Base-by-base conservation (phyloP, 2,888 invertebrate species). In the Lucinisca nassula region DNA sequence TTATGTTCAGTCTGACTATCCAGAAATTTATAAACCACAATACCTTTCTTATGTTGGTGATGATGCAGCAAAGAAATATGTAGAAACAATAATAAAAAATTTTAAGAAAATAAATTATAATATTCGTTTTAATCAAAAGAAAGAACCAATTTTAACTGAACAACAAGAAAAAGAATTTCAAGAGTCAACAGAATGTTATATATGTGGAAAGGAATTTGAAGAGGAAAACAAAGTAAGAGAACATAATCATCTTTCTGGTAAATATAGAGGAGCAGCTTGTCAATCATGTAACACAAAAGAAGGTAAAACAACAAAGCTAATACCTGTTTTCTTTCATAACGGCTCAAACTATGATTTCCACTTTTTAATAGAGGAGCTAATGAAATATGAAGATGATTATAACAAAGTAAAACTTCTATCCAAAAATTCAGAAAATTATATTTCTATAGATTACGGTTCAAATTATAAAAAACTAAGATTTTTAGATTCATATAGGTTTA, bases 241-340 rank as follows among this genome's bases (percentile, higher is more conserved):
- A 32, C 91, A 90, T 67, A 76, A 85, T 72, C 90, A 87, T 72
- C 79, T 90, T 21, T 87, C 82, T 30, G 92, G 82, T 0, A 79
- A 82, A 49, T 92, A 84, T 70, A 74, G 82, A 40, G 90, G 90
- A 10, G 88, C 92, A 10, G 87, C 84, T 37, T 83, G 85, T 79
- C 77, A 70, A 27, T 27, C 40, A n/a, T 91, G 87, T 70, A 89
- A 91, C 51, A 58, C 85, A 27, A 81, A 88, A 38, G 37, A 55
- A 24, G 78, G 70, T 55, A 78, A 79, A 58, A 40, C 40, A 37
- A 84, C 82, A 37, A 77, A 35, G 40, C 81, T 37, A 38, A 84
- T 88, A 24, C 89, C 87, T 0, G 87, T 89, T 0, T 75, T 90
- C 4, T 87, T 90, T 40, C 91, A 91, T 73, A 91, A 91, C 58